phyloP scores from a whole-genome alignment of 2,113 vertebrate genomes.

The Saimiri boliviensis region DNA sequence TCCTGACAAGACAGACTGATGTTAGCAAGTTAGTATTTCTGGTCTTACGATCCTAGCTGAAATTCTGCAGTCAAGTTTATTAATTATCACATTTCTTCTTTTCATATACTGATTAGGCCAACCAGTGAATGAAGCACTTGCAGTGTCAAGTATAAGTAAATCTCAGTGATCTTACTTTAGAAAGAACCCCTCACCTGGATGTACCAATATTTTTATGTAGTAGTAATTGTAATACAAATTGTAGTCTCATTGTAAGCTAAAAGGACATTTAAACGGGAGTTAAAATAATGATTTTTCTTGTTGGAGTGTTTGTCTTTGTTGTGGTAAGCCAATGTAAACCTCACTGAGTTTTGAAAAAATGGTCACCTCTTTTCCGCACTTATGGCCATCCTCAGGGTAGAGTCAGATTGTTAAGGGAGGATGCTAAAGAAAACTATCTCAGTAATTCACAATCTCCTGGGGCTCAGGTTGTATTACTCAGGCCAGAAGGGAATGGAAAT shows the following conservation, averaged over 20 bases:
- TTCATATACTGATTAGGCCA: neutral
- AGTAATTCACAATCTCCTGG: neutral
- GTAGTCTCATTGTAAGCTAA: neutral
- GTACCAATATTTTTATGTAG: neutral
- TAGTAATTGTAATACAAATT: neutral
- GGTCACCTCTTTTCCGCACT: neutral
- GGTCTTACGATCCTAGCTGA: neutral
- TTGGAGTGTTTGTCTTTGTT: neutral
- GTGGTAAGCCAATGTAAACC: neutral
- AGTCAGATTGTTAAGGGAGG: neutral
- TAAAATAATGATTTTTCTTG: neutral
- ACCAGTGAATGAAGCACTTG: neutral
- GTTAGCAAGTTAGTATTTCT: slow-evolving; percentile 25
- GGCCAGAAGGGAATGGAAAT: neutral
- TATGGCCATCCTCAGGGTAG: neutral
- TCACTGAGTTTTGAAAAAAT: neutral
- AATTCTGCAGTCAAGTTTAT: slow-evolving; percentile 25
- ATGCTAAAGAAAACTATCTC: neutral
- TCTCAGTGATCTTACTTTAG: neutral
- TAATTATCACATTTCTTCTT: slow-evolving; percentile 6
- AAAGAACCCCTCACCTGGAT: neutral
- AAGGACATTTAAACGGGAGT: neutral
- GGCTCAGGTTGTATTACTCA: neutral
- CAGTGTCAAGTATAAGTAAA: neutral
- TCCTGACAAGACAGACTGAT: neutral